These are phyloP conservation scores for Oxygymnocypris stewartii DNA, from an alignment of 2,113 vertebrate genomes.

Conservation along the genomic window DNA sequence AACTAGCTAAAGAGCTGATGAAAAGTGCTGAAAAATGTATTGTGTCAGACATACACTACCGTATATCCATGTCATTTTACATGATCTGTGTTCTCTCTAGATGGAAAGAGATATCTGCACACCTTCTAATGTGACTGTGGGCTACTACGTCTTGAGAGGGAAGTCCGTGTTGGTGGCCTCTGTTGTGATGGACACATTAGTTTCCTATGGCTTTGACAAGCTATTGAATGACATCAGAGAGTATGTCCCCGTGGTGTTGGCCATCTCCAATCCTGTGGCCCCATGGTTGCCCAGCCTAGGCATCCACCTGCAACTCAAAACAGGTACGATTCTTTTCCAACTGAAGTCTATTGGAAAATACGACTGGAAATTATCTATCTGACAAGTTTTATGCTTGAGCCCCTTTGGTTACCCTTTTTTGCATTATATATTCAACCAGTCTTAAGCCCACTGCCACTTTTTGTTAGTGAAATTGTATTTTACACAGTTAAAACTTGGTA, in stretches of 20 bases:
- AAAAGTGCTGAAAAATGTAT: not conserved
- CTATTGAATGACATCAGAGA: conserved; percentile 85
- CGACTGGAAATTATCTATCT: not conserved
- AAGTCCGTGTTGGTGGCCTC: conserved; percentile 82
- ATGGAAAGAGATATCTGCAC: conserved; percentile 83
- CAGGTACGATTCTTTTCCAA: conserved; percentile 71
- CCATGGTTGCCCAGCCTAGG: conserved; percentile 81
- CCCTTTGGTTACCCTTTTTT: not conserved
- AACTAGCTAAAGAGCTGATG: not conserved
- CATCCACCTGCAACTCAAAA: conserved; percentile 88
- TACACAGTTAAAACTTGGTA: not conserved
- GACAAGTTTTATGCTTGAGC: not conserved
- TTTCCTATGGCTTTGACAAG: conserved; percentile 82
- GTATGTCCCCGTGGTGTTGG: conserved; percentile 81
- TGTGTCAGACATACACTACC: not conserved
- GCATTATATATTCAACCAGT: not conserved
- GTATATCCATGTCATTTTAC: not conserved
- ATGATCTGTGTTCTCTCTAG: conserved; percentile 64
- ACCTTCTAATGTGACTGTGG: conserved; percentile 84
- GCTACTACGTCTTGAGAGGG: conserved; percentile 84
- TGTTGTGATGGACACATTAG: conserved; percentile 79
- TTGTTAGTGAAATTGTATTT: not conserved
- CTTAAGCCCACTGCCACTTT: not conserved
- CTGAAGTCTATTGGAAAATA: not conserved
- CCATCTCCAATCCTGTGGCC: conserved; percentile 80